These are phyloP conservation scores for Vidua macroura DNA, from an alignment of 2,113 vertebrate species.

Conservation along the genomic window DNA sequence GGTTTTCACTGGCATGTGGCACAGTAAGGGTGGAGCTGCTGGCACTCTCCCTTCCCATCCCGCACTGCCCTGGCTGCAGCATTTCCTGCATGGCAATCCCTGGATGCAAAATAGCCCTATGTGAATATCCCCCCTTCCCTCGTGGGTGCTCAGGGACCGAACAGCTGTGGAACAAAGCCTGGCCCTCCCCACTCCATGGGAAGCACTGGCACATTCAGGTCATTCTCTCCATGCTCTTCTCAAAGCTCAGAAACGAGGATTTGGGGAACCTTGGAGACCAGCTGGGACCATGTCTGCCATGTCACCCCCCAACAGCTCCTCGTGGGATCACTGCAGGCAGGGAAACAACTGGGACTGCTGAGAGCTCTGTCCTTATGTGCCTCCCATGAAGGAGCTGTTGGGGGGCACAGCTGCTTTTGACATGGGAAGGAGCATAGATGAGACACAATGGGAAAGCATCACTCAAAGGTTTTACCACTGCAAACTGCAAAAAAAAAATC, in stretches of 20 bases:
- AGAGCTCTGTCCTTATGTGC: not conserved
- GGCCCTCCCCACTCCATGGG: fast-evolving
- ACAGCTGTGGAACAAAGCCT: not conserved
- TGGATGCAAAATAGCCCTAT: fast-evolving
- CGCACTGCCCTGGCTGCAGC: not conserved
- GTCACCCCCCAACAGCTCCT: not conserved
- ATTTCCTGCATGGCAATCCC: not conserved
- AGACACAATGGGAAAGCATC: not conserved
- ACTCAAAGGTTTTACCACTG: slow-evolving; percentile 12
- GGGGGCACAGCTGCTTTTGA: not conserved
- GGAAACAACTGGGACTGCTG: not conserved
- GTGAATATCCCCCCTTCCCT: not conserved
- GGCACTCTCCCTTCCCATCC: fast-evolving
- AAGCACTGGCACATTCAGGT: not conserved
- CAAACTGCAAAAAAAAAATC: fast-evolving
- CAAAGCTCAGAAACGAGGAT: not conserved
- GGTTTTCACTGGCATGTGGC: not conserved
- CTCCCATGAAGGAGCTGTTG: not conserved
- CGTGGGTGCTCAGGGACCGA: fast-evolving
- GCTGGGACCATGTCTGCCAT: not conserved
- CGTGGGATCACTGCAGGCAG: fast-evolving
- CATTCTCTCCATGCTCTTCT: not conserved
- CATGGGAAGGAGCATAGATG: fast-evolving
- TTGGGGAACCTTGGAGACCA: not conserved
- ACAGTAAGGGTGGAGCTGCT: not conserved